Evolutionary conservation across 2,797 vertebrate species (phyloP), one percentile per base, ranked within the genome.

Genomic region (Pterois miles): DNA sequence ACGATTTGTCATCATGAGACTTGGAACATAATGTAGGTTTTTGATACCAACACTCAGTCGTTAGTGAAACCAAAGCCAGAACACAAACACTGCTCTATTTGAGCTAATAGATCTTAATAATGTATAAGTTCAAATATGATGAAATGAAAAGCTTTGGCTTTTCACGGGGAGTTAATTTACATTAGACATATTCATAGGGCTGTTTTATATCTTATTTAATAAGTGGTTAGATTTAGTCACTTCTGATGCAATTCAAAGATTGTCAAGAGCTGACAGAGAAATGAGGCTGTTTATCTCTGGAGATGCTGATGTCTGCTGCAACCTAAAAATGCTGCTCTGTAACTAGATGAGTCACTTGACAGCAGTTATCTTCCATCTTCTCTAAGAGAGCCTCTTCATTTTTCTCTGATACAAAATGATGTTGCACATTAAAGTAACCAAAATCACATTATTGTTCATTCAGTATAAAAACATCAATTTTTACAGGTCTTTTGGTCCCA

Each of bases 1-100:
- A 6, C 58, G 57, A 81, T 83, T 77, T 76, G 16, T 86, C 81
- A 87, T 58, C 4, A 4, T 80, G 77, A 71, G 66, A 76, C 73
- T 59, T 59, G 62, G 52, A 83, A 31, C 65, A 71, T 50, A 76
- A 52, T 56, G 36, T 46, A 38, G 63, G 18, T 71, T 48, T 83
- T 80, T 64, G 36, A 59, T 76, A 66, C 80, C 67, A 76, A 60
- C 64, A 50, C 43, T 65, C 52, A 67, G 70, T 38, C 2, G 31
- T 60, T 48, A 33, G 58, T 12, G 12, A 52, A 34, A 71, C 14
- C 33, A 71, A 71, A 77, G 34, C 6, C 53, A 31, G 74, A 34
- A 38, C 48, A 46, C n/a, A 78, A 52, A 22, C 48, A 56, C 40
- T 13, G 50, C 12, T 62, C 48, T 66, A 4, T 52, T 13, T 43